Conservation (phyloP, 2,113 vertebrate genomes). For the Cyphotilapia sp. region DNA sequence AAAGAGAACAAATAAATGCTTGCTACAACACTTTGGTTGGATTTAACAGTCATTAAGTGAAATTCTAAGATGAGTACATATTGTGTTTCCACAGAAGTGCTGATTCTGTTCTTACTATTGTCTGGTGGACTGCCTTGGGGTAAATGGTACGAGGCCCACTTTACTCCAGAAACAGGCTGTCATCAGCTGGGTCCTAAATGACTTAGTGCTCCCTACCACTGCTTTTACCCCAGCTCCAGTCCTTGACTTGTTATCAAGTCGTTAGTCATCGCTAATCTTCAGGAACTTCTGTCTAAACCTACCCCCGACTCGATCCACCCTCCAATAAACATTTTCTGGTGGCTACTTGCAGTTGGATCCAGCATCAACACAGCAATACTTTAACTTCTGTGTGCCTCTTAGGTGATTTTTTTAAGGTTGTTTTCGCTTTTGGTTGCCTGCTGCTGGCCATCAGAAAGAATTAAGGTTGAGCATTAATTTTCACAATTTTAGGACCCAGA, state of each 20-base stretch:
- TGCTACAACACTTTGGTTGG: neutral
- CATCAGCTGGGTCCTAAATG: neutral
- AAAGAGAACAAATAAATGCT: neutral
- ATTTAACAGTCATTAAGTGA: neutral
- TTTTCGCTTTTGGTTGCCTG: neutral
- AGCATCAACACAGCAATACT: neutral
- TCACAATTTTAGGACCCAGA: neutral
- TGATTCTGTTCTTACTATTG: neutral
- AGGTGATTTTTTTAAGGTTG: neutral
- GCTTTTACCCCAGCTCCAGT: constrained; percentile 1
- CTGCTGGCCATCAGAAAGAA: neutral
- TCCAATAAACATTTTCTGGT: constrained; percentile 32
- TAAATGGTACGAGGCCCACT: neutral
- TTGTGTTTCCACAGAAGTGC: neutral
- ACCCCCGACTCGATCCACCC: neutral
- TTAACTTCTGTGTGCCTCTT: neutral
- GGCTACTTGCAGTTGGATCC: neutral
- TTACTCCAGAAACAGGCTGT: neutral
- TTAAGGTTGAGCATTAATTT: neutral
- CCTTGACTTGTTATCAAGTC: constrained; percentile 17
- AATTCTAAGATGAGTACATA: neutral
- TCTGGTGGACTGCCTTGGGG: neutral
- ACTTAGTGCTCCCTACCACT: neutral
- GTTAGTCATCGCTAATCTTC: constrained; percentile 40
- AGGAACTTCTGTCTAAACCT: neutral